Evolutionary conservation across 2,888 invertebrate genomes (phyloP), one percentile per base, ranked within the genome.

Genomic region (Nineta flava): DNA sequence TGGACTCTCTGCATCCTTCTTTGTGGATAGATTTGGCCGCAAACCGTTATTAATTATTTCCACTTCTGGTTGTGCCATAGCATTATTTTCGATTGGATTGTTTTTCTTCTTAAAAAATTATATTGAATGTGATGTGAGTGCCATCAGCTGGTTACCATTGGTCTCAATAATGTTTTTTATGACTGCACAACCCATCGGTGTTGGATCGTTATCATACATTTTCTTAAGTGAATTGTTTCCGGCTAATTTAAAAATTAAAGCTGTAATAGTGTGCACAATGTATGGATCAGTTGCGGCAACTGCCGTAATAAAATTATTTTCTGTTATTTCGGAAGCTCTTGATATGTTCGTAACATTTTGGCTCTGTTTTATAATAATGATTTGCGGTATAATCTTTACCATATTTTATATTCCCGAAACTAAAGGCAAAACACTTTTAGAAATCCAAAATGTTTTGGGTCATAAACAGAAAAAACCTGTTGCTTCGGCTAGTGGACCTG

Each of bases 171-270:
- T 67, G n/a, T 51, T 61, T 0, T 70, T 65, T 56, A 64, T 68
- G 50, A 61, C 65, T 3, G 61, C 64, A 46, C 68, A 67, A 38
- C 62, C 65, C 1, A 51, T 69, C 12, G 69, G 69, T 2, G 63
- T 67, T 46, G 69, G 69, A 1, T 66, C 67, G 0, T 53, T 70
- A 35, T 67, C 67, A 0, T 70, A 66, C 58, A 61, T 68, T 16
- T 59, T 69, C n/a, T 60, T 67, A 48, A 65, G 65, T 1, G 70
- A 71, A 59, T 55, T 70, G 3, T 66, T 75, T 59, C 66, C 75
- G 52, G 54, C 65, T 1, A 63, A 68, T 50, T 71, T 65, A 2
- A 65, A 71, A 51, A 70, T 72, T 2, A 59, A 67, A 2, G 71
- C 74, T 0, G 68, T 70, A n/a, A 68, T 70, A 2, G 58, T 71